Percentiles rank a stretch among this genome's conserved stretches.
Evolutionary conservation across 1,140 invertebrate species (phyloP).

Genomic region (Zaprionus lachaisei): DNA sequence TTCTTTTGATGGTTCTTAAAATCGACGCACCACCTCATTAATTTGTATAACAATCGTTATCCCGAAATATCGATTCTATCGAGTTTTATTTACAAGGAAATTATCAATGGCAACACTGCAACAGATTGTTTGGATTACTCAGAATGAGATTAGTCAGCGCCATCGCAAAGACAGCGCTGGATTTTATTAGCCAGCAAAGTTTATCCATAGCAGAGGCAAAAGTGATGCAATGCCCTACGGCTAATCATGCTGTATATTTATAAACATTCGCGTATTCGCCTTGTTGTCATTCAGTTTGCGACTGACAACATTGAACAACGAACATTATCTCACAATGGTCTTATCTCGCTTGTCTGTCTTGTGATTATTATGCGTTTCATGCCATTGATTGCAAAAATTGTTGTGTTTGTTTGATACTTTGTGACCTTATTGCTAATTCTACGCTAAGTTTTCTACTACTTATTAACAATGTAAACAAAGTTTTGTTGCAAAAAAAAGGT

Average conservation of each 20-base stretch:
- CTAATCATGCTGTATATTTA: slow-evolving; percentile 58
- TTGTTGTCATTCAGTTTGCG: slow-evolving; percentile 20
- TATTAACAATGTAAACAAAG: slow-evolving; percentile 33
- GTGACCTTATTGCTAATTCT: slow-evolving; percentile 6
- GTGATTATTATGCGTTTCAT: not conserved
- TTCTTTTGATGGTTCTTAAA: too few relatives aligned
- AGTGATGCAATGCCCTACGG: slow-evolving; percentile 60
- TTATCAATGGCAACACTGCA: too few relatives aligned
- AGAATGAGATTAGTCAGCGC: not conserved
- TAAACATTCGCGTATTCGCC: slow-evolving; percentile 57
- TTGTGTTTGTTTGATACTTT: slow-evolving; percentile 4
- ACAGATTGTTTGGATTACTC: not conserved
- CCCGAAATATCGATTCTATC: too few relatives aligned
- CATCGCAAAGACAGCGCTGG: not conserved
- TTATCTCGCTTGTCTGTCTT: slow-evolving; percentile 27
- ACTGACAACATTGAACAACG: slow-evolving; percentile 17
- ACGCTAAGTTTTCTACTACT: slow-evolving; percentile 4
- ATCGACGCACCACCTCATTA: too few relatives aligned
- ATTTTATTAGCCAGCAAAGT: slow-evolving; percentile 23
- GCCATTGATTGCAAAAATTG: not conserved
- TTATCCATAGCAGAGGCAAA: slow-evolving; percentile 55
- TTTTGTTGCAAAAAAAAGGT: slow-evolving; percentile 13
- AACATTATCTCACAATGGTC: slow-evolving; percentile 3
- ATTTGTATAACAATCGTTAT: too few relatives aligned
- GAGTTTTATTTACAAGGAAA: too few relatives aligned